A percentile compares a stretch with the other conserved stretches of the same genome.
Evolutionary conservation across 2,888 invertebrate species (phyloP).

Genomic region (Stenotaenia linearis): DNA sequence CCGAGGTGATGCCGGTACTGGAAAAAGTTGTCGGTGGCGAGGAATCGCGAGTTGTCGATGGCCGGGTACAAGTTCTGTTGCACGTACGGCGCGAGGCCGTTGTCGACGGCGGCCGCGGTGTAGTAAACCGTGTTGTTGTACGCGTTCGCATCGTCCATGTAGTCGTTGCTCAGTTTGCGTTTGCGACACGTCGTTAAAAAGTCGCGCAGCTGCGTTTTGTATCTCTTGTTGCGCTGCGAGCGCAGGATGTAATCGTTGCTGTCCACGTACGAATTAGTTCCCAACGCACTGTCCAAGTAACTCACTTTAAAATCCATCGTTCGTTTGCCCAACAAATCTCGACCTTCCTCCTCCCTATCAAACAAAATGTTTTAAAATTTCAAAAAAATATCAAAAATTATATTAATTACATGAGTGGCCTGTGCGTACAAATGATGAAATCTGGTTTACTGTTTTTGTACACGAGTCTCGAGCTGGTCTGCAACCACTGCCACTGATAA

Average conservation of each 20-base stretch:
- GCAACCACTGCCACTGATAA: slow-evolving; percentile 94
- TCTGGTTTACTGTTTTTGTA: slow-evolving; percentile 99
- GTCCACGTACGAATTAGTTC: slow-evolving; percentile 69
- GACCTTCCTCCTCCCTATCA: slow-evolving; percentile 99
- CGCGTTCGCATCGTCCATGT: slow-evolving; percentile 36
- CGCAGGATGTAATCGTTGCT: slow-evolving; percentile 40
- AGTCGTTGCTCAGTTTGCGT: slow-evolving; percentile 53
- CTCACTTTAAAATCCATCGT: slow-evolving; percentile 99
- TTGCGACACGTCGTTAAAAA: slow-evolving; percentile 88
- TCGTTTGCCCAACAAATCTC: slow-evolving; percentile 91
- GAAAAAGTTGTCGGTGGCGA: slow-evolving; percentile 76
- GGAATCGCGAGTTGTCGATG: slow-evolving; percentile 60
- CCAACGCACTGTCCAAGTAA: slow-evolving; percentile 84
- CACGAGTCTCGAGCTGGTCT: slow-evolving; percentile 91
- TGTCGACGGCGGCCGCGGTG: slow-evolving; percentile 60
- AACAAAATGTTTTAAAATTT: no score
- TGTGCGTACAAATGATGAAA: slow-evolving; percentile 96
- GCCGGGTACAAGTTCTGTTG: slow-evolving; percentile 60
- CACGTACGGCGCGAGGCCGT: slow-evolving; percentile 57
- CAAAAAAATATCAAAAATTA: not conserved
- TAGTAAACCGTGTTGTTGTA: slow-evolving; percentile 50
- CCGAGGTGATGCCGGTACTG: slow-evolving; percentile 77
- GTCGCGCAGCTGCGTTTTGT: slow-evolving; percentile 88
- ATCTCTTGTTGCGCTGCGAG: slow-evolving; percentile 73
- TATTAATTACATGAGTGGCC: slow-evolving; percentile 85